Evolutionary conservation across 2,113 vertebrate species (phyloP).

Genomic region (Chascanopsetta lugubris): DNA sequence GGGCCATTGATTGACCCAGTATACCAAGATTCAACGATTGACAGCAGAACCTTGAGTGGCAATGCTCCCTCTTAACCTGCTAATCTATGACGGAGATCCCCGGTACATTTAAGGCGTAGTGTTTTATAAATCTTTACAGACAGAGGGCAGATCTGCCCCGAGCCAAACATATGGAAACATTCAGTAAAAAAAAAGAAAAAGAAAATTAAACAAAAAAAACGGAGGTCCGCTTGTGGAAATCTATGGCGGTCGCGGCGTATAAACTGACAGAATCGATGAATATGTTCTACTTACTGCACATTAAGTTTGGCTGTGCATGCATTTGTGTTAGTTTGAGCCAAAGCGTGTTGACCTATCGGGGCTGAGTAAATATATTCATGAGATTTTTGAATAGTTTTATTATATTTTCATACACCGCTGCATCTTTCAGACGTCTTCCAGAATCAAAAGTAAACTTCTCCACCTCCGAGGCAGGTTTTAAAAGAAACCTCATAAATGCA

Average conservation of each 20-base stretch:
- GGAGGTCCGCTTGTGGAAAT: slow-evolving; percentile 6
- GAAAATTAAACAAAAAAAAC: not conserved
- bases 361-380: slow-evolving; percentile 67
- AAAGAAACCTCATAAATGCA: slow-evolving; percentile 12
- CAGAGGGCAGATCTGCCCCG: slow-evolving; percentile 18
- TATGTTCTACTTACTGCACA: slow-evolving; percentile 24
- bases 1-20: slow-evolving; percentile 77
- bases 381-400: slow-evolving; percentile 53
- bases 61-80: slow-evolving; percentile 53
- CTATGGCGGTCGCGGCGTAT: slow-evolving; percentile 1
- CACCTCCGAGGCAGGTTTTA: slow-evolving; percentile 25
- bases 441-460: slow-evolving; percentile 39
- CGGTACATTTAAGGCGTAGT: slow-evolving; percentile 25
- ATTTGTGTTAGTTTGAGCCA: slow-evolving; percentile 36
- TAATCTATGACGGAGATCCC: slow-evolving; percentile 60
- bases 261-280: slow-evolving; percentile 11
- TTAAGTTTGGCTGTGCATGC: slow-evolving; percentile 17
- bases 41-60: slow-evolving; percentile 72
- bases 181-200: slow-evolving; percentile 3
- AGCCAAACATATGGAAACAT: slow-evolving; percentile 31
- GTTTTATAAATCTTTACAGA: slow-evolving; percentile 58
- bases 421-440: slow-evolving; percentile 42
- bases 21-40: slow-evolving; percentile 72
- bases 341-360: slow-evolving; percentile 44
- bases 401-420: slow-evolving; percentile 48